Evolutionary conservation across 2,797 vertebrate genomes (phyloP), one percentile per base, ranked within the genome.

Genomic region (Craterocephalus amniculus): DNA sequence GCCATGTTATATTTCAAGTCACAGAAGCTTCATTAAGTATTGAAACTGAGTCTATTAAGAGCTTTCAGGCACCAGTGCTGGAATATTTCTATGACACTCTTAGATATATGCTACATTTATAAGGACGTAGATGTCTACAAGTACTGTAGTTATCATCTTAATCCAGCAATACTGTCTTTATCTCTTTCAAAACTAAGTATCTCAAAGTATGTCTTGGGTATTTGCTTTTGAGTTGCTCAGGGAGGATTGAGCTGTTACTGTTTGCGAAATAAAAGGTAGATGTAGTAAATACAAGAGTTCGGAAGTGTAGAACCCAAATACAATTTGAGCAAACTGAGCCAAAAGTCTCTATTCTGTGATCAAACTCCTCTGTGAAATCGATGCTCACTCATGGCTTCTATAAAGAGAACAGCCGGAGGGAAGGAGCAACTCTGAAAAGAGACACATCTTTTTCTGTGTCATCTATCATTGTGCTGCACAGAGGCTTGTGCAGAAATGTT

Each of bases 321-420:
- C 63, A 40, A 4, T 59, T 67, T 61, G 51, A 52, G 43, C 11
- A 74, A 61, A 32, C 43, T 27, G 20, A 38, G 8, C 18, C 6
- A 63, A 56, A 66, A 20, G 11, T 65, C 32, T 77, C 48, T 63
- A 32, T 72, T 71, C 65, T 67, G 38, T 72, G 40, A 31, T 65
- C 20, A 43, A 38, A 63, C 70, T 26, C 14, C 5, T 62, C 35
- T 57, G 63, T 78, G 48, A 76, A 83, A 67, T 73, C 48, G 43
- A 82, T 64, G 59, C 49, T 55, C 55, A 81, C 31, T 80, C 38
- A 54, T 58, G 38, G 51, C 57, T 65, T 86, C 67, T 75, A 76
- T 73, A 74, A 81, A 66, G 10, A 40, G 69, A 83, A 59, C 27
- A 70, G 79, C 73, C 63, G n/a, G 13, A 22, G 54, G 81, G 78